Evolutionary conservation across 1,140 invertebrate genomes (phyloP).

Genomic region (Nebria ingens): DNA sequence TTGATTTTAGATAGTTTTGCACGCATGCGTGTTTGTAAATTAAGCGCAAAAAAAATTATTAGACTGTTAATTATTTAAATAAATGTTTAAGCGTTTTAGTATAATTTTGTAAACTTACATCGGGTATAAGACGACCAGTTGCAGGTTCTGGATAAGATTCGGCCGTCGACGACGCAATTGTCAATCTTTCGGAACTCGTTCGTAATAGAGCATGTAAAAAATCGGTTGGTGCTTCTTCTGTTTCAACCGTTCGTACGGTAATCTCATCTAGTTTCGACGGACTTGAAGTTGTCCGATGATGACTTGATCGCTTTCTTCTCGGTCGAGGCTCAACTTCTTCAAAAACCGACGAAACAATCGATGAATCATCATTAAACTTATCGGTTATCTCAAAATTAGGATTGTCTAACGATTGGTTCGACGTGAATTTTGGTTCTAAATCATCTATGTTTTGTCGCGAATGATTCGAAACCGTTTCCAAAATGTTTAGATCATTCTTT

Average conservation of each 20-base stretch:
- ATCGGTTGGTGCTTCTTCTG: constrained; percentile 52
- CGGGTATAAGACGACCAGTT: neutral
- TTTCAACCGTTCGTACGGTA: constrained; percentile 14
- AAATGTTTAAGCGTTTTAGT: too few species aligned
- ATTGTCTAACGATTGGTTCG: constrained; percentile 39
- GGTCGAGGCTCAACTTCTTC: constrained; percentile 26
- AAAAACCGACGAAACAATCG: neutral
- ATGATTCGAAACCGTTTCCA: too few species aligned
- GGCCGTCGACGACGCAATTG: constrained; percentile 32
- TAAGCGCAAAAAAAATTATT: too few species aligned
- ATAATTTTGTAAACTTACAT: too few species aligned
- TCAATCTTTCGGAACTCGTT: constrained; percentile 62
- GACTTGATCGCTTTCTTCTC: constrained; percentile 40
- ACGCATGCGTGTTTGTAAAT: neutral
- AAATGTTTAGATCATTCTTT: too few species aligned
- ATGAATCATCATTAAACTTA: constrained; percentile 13
- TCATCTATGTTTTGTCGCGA: too few species aligned
- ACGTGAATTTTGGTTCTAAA: too few species aligned
- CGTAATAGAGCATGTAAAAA: constrained; percentile 60
- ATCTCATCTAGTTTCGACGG: constrained; percentile 62
- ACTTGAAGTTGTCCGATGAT: constrained; percentile 67
- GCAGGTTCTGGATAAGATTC: neutral
- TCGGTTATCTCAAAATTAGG: constrained; percentile 28
- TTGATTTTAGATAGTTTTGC: neutral
- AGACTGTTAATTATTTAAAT: too few species aligned